phyloP scores from a whole-genome alignment of 1,140 invertebrate genomes.

The Matsumurasca onukii region DNA sequence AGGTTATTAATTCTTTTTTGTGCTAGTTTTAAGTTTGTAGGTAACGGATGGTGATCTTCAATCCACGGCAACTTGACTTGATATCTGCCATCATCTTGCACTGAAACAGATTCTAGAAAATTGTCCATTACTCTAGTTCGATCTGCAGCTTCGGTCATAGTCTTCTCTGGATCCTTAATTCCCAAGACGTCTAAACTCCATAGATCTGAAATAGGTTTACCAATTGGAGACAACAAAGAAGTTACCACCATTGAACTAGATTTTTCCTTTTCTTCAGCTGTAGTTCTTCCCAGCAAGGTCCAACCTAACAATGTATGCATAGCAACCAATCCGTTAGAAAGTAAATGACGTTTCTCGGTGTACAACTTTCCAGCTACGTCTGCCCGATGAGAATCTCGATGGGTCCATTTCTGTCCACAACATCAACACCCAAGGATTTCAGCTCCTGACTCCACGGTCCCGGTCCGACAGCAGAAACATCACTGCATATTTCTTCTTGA shows the following conservation, averaged over 20 bases:
- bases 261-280: too few species aligned
- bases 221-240: too few species aligned
- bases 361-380: too few species aligned
- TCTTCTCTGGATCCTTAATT: not conserved
- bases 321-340: not conserved
- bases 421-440: too few species aligned
- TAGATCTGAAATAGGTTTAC: conserved; percentile 19
- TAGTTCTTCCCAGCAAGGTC: not conserved
- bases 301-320: not conserved
- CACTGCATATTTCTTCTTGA: too few species aligned
- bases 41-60: conserved; percentile 10
- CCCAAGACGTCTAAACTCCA: conserved; percentile 25
- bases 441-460: too few species aligned
- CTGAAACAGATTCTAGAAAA: conserved; percentile 15
- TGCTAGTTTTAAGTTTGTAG: not conserved
- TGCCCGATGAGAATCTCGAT: too few species aligned
- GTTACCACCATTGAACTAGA: not conserved
- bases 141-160: not conserved
- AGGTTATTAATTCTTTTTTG: not conserved
- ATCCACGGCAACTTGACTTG: conserved; percentile 27
- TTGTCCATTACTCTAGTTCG: not conserved
- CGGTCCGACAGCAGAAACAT: too few species aligned
- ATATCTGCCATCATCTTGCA: conserved; percentile 14
- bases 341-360: not conserved
- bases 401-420: too few species aligned